Conservation (phyloP, 2,888 invertebrate species). For the Drosophila mayaguana region DNA sequence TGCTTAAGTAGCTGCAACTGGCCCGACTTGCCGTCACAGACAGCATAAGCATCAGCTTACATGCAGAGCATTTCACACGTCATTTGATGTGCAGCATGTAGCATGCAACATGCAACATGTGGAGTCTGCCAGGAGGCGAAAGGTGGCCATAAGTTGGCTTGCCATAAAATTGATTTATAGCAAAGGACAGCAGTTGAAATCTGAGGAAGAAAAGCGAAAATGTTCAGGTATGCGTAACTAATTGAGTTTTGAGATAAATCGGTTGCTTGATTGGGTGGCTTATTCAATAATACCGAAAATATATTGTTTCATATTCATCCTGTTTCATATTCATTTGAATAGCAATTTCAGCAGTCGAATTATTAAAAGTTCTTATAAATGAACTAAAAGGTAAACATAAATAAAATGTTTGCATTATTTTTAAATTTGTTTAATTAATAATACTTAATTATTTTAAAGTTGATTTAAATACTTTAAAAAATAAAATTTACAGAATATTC, state of each 20-base stretch:
- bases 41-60: constrained; percentile 56
- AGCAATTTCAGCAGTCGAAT: no score
- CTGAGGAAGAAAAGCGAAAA: no score
- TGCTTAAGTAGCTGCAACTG: constrained; percentile 50
- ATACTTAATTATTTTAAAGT: no score
- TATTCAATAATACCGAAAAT: neutral
- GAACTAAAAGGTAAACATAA: no score
- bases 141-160: constrained; percentile 9
- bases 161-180: constrained; percentile 22
- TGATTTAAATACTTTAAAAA: no score
- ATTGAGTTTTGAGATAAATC: neutral
- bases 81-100: constrained; percentile 43
- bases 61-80: constrained; percentile 62
- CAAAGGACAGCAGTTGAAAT: constrained; percentile 1
- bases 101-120: neutral
- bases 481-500: no score
- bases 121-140: constrained; percentile 9
- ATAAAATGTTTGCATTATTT: no score
- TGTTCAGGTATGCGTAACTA: neutral
- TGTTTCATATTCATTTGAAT: neutral
- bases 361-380: no score
- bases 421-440: no score
- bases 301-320: neutral
- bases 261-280: neutral
- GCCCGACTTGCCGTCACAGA: constrained; percentile 34